Conservation (phyloP, 2,797 vertebrate species). For the Florisuga fusca region DNA sequence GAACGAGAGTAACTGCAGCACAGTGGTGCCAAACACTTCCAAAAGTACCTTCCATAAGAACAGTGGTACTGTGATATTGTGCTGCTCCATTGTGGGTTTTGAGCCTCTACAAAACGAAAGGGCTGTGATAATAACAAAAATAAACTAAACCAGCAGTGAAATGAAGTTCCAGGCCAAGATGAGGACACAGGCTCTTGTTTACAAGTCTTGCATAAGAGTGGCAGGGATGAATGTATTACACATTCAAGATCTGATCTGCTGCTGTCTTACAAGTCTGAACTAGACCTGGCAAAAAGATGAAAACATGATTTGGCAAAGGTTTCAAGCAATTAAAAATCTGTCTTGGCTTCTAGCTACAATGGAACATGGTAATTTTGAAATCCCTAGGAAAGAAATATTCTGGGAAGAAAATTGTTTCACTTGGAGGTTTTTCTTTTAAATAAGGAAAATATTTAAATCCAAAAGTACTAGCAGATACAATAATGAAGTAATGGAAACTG, state of each 20-base stretch:
- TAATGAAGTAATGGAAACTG: neutral
- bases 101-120: neutral
- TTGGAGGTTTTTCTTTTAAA: neutral
- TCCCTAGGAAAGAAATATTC: neutral
- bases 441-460: neutral
- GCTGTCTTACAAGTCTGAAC: neutral
- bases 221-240: neutral
- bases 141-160: neutral
- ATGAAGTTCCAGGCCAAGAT: neutral
- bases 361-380: neutral
- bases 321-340: neutral
- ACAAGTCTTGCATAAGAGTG: neutral
- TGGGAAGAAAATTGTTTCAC: neutral
- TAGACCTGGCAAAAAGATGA: neutral
- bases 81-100: neutral
- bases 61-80: neutral
- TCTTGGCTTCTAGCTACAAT: neutral
- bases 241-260: neutral
- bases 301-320: slow-evolving; percentile 6
- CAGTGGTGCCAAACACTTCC: neutral
- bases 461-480: neutral
- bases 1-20: neutral
- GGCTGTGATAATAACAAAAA: neutral
- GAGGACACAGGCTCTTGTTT: neutral
- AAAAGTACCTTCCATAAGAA: neutral